These are phyloP conservation scores for Coptodon bakossiorum DNA, from an alignment of 2,113 vertebrate genomes.

Conservation along the genomic window DNA sequence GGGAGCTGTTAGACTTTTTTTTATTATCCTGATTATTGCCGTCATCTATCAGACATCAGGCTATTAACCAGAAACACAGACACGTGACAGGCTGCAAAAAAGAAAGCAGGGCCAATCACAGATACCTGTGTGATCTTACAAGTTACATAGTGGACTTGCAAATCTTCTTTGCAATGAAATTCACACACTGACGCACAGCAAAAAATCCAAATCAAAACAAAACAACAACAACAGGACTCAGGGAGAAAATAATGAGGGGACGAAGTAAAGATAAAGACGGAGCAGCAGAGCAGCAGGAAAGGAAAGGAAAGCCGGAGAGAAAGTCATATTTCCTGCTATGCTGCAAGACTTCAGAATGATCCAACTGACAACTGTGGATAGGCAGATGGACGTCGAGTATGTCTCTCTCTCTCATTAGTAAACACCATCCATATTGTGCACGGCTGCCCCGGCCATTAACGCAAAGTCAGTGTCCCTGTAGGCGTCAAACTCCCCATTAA, in stretches of 20 bases:
- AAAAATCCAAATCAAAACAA: not conserved
- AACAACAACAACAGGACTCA: not conserved
- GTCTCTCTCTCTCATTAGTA: slow-evolving; percentile 31
- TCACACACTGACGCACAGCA: not conserved
- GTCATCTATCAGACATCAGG: slow-evolving; percentile 27
- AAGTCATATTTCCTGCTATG: not conserved
- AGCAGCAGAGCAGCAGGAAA: not conserved
- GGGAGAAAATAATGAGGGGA: not conserved
- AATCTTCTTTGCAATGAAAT: not conserved
- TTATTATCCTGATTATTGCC: slow-evolving; percentile 45
- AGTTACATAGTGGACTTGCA: not conserved
- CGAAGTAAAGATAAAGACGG: not conserved
- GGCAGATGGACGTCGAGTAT: slow-evolving; percentile 18
- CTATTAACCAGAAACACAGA: not conserved
- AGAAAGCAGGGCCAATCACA: not conserved
- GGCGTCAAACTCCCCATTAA: slow-evolving; percentile 43
- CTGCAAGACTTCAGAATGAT: not conserved
- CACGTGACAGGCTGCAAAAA: not conserved
- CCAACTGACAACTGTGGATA: not conserved
- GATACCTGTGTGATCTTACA: not conserved
- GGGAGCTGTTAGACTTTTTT: slow-evolving; percentile 27
- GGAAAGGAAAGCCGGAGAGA: not conserved
- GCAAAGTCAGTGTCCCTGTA: slow-evolving; percentile 15
- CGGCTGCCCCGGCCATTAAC: slow-evolving; percentile 23
- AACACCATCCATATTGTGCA: slow-evolving; percentile 4